These are phyloP conservation scores for Polyploca ridens DNA, from an alignment of 2,888 invertebrate species.

Conservation along the genomic window DNA sequence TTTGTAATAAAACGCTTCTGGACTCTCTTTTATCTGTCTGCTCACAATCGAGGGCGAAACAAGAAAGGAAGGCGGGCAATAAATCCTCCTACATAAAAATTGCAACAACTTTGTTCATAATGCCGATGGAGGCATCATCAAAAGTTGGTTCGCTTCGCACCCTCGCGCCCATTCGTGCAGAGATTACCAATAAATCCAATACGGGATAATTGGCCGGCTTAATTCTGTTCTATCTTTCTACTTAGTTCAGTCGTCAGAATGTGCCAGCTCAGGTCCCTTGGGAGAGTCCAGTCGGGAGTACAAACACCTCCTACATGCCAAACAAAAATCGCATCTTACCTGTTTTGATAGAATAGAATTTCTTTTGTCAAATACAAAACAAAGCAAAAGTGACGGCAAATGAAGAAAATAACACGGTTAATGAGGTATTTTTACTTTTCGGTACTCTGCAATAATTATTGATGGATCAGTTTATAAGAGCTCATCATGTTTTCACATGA, in stretches of 20 bases:
- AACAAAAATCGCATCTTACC: constrained; percentile 65
- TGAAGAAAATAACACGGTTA: constrained; percentile 71
- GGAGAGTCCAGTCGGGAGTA: constrained; percentile 77
- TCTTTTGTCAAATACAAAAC: constrained; percentile 48
- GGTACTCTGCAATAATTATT: constrained; percentile 36
- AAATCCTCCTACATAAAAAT: constrained; percentile 83
- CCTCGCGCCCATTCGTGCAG: constrained; percentile 84
- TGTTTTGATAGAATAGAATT: constrained; percentile 59
- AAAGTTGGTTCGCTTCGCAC: constrained; percentile 83
- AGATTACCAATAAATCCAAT: constrained; percentile 85
- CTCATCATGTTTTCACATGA: constrained; percentile 18
- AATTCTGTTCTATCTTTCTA: constrained; percentile 85
- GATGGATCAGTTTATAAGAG: constrained; percentile 19
- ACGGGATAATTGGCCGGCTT: constrained; percentile 85
- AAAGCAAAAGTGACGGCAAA: constrained; percentile 59
- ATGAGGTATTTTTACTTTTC: constrained; percentile 70
- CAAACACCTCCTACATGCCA: constrained; percentile 65
- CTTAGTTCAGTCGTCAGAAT: constrained; percentile 85
- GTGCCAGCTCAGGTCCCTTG: constrained; percentile 82
- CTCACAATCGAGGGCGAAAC: constrained; percentile 74
- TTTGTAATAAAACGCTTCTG: constrained; percentile 70
- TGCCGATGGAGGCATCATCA: constrained; percentile 82
- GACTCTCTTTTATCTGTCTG: constrained; percentile 74
- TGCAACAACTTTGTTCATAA: constrained; percentile 84
- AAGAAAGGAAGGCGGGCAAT: constrained; percentile 75